A percentile compares a stretch with the other conserved stretches of the same genome.
phyloP scores from a whole-genome alignment of 2,113 vertebrate genomes.

The Sphaerodactylus townsendi region DNA sequence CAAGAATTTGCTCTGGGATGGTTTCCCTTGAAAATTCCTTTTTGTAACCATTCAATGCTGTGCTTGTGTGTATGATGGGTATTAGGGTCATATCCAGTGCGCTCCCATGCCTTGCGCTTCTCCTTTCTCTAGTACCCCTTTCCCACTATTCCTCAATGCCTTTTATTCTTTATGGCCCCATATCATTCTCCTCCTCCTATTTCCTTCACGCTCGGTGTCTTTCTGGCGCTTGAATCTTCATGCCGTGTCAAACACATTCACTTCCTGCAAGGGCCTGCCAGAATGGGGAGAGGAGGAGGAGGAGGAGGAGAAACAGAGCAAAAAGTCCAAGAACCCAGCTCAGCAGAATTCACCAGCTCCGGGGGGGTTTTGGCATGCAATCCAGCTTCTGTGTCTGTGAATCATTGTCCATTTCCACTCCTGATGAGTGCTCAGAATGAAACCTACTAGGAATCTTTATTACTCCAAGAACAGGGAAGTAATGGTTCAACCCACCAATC shows the following conservation, averaged over 20 bases:
- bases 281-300: not conserved
- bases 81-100: not conserved
- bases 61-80: not conserved
- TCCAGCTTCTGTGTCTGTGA: slow-evolving; percentile 45
- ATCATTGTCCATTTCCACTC: slow-evolving; percentile 54
- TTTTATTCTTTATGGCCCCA: slow-evolving; percentile 5
- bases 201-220: slow-evolving; percentile 23
- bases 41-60: not conserved
- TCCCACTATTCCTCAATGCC: not conserved
- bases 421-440: slow-evolving; percentile 55
- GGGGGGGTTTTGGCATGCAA: slow-evolving; percentile 42
- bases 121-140: not conserved
- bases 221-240: slow-evolving; percentile 6
- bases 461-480: slow-evolving; percentile 56
- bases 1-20: not conserved
- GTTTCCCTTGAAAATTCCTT: not conserved
- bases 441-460: slow-evolving; percentile 65
- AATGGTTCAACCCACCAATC: slow-evolving; percentile 47
- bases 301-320: not conserved
- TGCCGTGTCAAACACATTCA: not conserved
- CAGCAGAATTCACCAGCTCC: slow-evolving; percentile 52
- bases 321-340: slow-evolving; percentile 40
- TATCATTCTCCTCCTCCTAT: not conserved
- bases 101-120: not conserved
- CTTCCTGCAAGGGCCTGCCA: not conserved